Conservation (phyloP, 2,797 vertebrate genomes). For the Coendou prehensilis region DNA sequence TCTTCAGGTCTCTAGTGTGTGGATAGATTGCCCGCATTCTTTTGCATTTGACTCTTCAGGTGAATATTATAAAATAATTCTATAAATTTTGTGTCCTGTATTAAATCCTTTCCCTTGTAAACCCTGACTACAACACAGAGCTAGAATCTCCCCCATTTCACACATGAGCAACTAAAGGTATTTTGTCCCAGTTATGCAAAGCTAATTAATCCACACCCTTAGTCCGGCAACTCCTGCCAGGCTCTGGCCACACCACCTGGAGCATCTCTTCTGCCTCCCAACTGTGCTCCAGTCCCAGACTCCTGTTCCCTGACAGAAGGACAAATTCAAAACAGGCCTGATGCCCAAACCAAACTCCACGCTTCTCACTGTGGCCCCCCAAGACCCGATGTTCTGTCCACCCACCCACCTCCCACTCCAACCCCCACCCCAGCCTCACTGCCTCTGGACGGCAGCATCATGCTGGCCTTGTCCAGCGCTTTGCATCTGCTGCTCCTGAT, state of each 20-base stretch:
- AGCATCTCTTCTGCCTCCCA: background rate
- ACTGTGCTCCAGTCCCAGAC: background rate
- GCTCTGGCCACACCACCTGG: background rate
- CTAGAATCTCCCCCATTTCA: background rate
- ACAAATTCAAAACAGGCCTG: background rate
- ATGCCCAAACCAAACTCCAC: background rate
- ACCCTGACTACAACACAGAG: background rate
- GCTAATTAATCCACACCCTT: background rate
- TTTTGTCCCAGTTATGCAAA: background rate
- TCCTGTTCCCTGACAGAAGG: background rate
- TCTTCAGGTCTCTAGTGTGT: no score
- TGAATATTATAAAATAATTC: no score
- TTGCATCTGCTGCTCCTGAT: background rate
- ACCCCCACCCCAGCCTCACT: background rate
- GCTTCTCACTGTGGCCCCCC: background rate
- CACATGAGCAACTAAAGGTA: background rate
- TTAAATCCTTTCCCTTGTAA: no score
- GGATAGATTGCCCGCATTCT: no score
- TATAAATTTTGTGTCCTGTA: no score
- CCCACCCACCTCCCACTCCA: background rate
- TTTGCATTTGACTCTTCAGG: no score
- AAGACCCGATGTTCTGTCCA: background rate
- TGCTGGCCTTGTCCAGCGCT: background rate
- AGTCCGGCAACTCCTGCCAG: background rate
- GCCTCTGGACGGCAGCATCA: background rate